phyloP scores from a whole-genome alignment of 1,140 invertebrate species.

The Heliconius congener region DNA sequence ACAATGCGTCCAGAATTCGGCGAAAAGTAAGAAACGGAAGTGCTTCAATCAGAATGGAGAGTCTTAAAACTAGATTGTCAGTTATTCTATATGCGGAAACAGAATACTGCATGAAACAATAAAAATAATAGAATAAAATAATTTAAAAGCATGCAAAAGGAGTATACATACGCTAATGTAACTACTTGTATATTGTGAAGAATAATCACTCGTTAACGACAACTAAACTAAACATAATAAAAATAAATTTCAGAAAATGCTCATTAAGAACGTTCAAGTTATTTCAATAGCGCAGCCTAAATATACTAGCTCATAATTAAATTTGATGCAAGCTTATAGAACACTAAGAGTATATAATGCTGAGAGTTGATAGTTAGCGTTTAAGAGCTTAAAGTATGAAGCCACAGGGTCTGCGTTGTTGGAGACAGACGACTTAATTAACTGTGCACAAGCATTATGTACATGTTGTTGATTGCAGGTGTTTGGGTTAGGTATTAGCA shows the following conservation, averaged over 20 bases:
- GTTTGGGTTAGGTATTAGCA: not conserved
- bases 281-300: slow-evolving; percentile 1
- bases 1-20: too few species aligned
- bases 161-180: too few species aligned
- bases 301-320: slow-evolving; percentile 44
- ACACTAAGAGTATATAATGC: slow-evolving; percentile 54
- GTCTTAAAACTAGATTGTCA: too few species aligned
- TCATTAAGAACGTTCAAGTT: not conserved
- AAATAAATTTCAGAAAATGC: not conserved
- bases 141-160: not conserved
- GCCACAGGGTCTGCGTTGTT: slow-evolving; percentile 46
- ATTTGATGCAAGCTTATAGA: slow-evolving; percentile 53
- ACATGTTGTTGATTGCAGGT: slow-evolving; percentile 42
- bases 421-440: slow-evolving; percentile 68
- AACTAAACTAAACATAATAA: not conserved
- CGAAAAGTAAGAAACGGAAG: too few species aligned
- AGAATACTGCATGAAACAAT: too few species aligned
- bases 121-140: not conserved
- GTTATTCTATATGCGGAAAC: too few species aligned
- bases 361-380: slow-evolving; percentile 55
- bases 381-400: slow-evolving; percentile 65
- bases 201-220: not conserved
- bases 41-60: too few species aligned
- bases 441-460: slow-evolving; percentile 53
- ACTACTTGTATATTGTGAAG: not conserved